Evolutionary conservation across 2,113 vertebrate genomes (phyloP), one percentile per base, ranked within the genome.

Genomic region (Gasterosteus nipponicus): DNA sequence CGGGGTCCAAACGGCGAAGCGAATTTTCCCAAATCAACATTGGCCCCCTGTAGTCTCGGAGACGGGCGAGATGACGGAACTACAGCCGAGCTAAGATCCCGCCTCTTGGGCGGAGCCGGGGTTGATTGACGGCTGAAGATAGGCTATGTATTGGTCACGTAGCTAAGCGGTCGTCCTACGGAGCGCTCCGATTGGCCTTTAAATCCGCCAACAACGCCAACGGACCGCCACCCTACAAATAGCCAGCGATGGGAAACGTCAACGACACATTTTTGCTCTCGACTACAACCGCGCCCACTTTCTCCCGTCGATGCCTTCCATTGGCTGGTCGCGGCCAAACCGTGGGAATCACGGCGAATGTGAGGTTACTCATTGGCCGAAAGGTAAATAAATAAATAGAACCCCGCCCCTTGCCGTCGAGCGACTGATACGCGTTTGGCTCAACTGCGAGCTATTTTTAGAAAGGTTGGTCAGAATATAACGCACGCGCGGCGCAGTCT

Each of bases 401-500:
- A 38, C 3, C 4, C 10, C 51, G 3, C 2, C 29, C 41, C 47
- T 70, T 33, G 59, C 83, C 77, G 73, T 85, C 70, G 70, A 83
- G 79, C 82, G 79, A 77, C 80, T 75, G 75, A 89, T 80, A 90
- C 86, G 54, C 77, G 87, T 93, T 95, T 92, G 92, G 92, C 62
- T 56, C 86, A 89, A 81, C 85, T 10, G 66, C 49, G 56, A 80
- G 86, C 89, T 94, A 94, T 93, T 92, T 93, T 92, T 93, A 94
- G 92, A 80, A 89, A 91, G 69, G 86, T 85, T 90, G 90, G 88
- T 92, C 89, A 92, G 88, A 88, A 91, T 90, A 78, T 75, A 85
- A 87, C 71, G 84, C 91, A 83, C 87, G 83, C 89, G 77, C 86
- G 71, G 71, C 66, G 82, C 89, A 65, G 49, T 82, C 73, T 80